Evolutionary conservation across 2,888 invertebrate genomes (phyloP), one percentile per base, ranked within the genome.

Genomic region (Syrista parreyssii): DNA sequence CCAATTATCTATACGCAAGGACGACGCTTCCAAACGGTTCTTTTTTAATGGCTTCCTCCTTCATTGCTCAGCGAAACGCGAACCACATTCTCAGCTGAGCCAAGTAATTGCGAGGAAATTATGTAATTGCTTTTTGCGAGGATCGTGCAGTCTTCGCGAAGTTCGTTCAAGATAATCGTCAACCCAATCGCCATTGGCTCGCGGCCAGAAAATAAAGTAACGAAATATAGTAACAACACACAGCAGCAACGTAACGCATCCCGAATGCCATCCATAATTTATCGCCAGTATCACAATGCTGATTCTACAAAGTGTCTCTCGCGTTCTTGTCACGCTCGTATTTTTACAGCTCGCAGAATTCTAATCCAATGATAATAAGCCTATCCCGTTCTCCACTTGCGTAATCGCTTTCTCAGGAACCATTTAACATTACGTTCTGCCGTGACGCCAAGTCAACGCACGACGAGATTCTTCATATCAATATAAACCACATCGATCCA

Each of bases 71-170:
- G 40, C 40, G 40, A 9, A 55, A 55, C 40, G 15, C 71, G 11
- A 71, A 12, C 71, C 71, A 31, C 71, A 71, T 71, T 71, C 71
- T 32, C 71, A 32, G 71, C 71, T 32, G 71, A 35, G 75, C 55
- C 23, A 31, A 75, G 75, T 78, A 78, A 78, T 78, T 78, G 72
- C 71, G 30, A 68, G 55, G 68, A 33, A 78, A 78, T 78, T 78
- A 78, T 78, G 33, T 75, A 75, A 78, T 75, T 78, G 68, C 68
- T 72, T 72, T 33, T 40, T 33, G 68, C 68, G 23, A 36, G 72
- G 35, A 72, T 75, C 31, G n/a, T 34, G 34, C 32, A 74, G 34
- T 35, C 36, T 73, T n/a, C 55, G 71, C 12, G 31, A 71, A 55
- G 9, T 55, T 23, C 40, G 15, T 55, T 55, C 23, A 55, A 9